Conservation (phyloP, 2,797 vertebrate species). For the Vipera ursinii region DNA sequence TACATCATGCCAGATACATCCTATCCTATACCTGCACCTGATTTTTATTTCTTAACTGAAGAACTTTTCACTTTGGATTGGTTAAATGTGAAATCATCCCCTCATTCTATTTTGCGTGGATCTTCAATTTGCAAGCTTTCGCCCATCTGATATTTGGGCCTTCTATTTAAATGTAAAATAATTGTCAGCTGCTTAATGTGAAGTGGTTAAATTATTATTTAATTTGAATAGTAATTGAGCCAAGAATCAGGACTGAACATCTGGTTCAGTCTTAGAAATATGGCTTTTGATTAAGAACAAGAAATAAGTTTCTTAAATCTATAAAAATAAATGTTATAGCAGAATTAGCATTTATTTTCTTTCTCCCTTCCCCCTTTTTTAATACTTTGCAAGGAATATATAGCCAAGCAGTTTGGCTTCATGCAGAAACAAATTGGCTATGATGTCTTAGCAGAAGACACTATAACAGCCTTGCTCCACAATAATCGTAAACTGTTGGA, state of each 20-base stretch:
- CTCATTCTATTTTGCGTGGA: not conserved
- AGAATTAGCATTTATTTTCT: not conserved
- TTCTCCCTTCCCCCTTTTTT: not conserved
- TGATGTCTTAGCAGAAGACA: constrained; percentile 96
- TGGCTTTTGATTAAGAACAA: not conserved
- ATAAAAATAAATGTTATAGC: not conserved
- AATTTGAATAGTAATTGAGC: not conserved
- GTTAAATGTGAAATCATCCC: not conserved
- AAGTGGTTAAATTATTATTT: not conserved
- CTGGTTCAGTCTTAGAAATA: not conserved
- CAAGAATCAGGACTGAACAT: not conserved
- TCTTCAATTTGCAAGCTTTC: not conserved
- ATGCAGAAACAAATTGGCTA: constrained; percentile 99
- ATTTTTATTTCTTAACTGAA: not conserved
- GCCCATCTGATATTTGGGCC: not conserved
- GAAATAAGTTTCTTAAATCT: not conserved
- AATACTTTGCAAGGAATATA: constrained; percentile 85
- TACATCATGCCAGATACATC: not conserved
- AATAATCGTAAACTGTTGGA: constrained; percentile 98
- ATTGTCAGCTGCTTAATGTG: not conserved
- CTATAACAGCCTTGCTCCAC: constrained; percentile 94
- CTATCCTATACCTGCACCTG: not conserved
- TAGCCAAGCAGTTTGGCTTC: constrained; percentile 98
- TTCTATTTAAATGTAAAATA: not conserved
- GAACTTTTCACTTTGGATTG: not conserved